Evolutionary conservation across 2,797 vertebrate species (phyloP).

Genomic region (Brachyalestes nurse): DNA sequence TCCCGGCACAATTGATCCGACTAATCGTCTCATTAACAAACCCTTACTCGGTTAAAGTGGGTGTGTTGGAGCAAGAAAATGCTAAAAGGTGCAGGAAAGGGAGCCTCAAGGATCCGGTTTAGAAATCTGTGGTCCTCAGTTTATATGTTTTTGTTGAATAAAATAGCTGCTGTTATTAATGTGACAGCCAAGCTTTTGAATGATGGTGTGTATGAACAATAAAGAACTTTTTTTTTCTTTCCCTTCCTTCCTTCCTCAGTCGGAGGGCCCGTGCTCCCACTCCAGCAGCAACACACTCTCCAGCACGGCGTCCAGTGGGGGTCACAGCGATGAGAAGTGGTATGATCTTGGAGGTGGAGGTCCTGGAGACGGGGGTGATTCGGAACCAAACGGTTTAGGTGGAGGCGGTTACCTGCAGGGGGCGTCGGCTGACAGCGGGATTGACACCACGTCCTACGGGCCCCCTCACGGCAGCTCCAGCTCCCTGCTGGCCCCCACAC

Average conservation of each 20-base stretch:
- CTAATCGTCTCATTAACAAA: too few species aligned
- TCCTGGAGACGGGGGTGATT: constrained; percentile 81
- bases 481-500: constrained; percentile 82
- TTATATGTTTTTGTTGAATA: too few species aligned
- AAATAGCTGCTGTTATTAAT: background rate
- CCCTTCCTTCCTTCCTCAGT: constrained; percentile 68
- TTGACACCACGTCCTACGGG: constrained; percentile 90
- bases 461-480: constrained; percentile 85
- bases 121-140: too few species aligned
- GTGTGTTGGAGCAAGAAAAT: too few species aligned
- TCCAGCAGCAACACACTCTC: constrained; percentile 98
- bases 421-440: constrained; percentile 92
- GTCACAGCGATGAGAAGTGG: constrained; percentile 98
- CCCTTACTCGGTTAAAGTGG: too few species aligned
- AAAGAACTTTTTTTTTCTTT: background rate
- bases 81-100: too few species aligned
- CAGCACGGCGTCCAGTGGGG: constrained; percentile 93
- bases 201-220: background rate
- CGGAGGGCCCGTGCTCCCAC: constrained; percentile 94
- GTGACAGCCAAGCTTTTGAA: background rate
- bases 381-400: constrained; percentile 90
- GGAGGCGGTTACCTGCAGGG: constrained; percentile 91
- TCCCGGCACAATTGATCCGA: too few species aligned
- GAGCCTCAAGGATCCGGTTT: too few species aligned
- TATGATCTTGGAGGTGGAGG: constrained; percentile 88